phyloP scores from a whole-genome alignment of 2,797 vertebrate genomes.

The Acipenser oxyrinchus region DNA sequence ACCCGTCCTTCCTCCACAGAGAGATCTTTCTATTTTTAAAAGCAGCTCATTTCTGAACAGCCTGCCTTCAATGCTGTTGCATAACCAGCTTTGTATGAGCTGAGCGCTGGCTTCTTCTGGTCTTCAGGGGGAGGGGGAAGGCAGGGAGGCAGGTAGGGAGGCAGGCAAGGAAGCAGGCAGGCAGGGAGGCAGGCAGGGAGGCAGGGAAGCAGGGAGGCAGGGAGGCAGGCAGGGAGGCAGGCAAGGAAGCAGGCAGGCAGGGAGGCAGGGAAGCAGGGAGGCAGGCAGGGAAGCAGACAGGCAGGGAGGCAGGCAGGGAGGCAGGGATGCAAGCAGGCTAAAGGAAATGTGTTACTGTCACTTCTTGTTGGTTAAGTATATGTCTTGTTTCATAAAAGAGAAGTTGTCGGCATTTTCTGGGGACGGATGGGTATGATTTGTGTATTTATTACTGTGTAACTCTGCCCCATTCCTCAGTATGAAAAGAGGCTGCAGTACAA shows the following conservation, averaged over 20 bases:
- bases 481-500: constrained; percentile 40
- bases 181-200: background rate
- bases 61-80: constrained; percentile 22
- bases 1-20: constrained; percentile 28
- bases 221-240: background rate
- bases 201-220: background rate
- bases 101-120: constrained; percentile 6
- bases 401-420: too few species aligned
- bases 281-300: background rate
- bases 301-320: background rate
- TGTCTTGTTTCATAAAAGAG: too few species aligned
- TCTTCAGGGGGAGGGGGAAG: background rate
- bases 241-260: constrained; percentile 20
- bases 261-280: constrained; percentile 12
- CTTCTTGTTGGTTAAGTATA: too few species aligned
- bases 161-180: background rate
- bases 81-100: constrained; percentile 14
- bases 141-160: background rate
- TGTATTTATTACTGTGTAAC: too few species aligned
- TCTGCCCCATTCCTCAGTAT: too few species aligned
- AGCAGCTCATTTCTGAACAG: constrained; percentile 34
- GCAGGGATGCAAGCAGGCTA: background rate
- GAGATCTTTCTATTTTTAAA: constrained; percentile 38
- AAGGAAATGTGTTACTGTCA: background rate
- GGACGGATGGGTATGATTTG: too few species aligned